Percentiles rank a stretch among this genome's conserved stretches.
Evolutionary conservation across 1,140 invertebrate species (phyloP).

Genomic region (Nilaparvata lugens): DNA sequence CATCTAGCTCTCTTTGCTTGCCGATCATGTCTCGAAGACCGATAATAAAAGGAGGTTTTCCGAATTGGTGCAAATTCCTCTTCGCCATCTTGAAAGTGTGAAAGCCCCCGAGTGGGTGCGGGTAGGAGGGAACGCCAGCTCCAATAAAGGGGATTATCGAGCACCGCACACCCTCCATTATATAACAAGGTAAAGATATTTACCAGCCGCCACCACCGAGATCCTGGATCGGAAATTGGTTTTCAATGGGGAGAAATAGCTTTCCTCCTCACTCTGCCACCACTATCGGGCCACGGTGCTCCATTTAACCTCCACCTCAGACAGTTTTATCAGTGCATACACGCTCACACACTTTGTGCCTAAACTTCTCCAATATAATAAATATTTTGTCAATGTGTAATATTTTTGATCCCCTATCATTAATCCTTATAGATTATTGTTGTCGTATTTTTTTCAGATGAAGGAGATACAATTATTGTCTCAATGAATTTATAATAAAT

Average conservation of each 20-base stretch:
- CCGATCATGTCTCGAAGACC: background rate
- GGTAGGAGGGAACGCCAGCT: background rate
- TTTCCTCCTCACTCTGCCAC: background rate
- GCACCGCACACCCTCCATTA: background rate
- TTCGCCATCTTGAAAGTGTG: constrained; percentile 1
- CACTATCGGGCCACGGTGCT: background rate
- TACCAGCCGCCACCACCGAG: background rate
- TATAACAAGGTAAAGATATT: constrained; percentile 1
- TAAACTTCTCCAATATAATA: too few species aligned
- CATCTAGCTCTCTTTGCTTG: background rate
- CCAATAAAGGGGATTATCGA: constrained; percentile 4
- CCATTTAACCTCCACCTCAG: background rate
- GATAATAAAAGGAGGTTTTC: background rate
- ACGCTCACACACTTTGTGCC: too few species aligned
- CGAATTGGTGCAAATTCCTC: constrained; percentile 2
- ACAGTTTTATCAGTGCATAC: too few species aligned
- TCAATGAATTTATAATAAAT: too few species aligned
- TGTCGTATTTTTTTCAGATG: too few species aligned
- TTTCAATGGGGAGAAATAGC: constrained; percentile 5
- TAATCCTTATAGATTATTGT: too few species aligned
- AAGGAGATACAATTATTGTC: too few species aligned
- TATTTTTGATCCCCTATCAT: too few species aligned
- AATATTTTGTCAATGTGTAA: too few species aligned
- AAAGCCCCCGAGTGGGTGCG: too few species aligned
- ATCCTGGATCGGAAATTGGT: background rate